phyloP scores from a whole-genome alignment of 2,113 vertebrate species.

The Natator depressus region DNA sequence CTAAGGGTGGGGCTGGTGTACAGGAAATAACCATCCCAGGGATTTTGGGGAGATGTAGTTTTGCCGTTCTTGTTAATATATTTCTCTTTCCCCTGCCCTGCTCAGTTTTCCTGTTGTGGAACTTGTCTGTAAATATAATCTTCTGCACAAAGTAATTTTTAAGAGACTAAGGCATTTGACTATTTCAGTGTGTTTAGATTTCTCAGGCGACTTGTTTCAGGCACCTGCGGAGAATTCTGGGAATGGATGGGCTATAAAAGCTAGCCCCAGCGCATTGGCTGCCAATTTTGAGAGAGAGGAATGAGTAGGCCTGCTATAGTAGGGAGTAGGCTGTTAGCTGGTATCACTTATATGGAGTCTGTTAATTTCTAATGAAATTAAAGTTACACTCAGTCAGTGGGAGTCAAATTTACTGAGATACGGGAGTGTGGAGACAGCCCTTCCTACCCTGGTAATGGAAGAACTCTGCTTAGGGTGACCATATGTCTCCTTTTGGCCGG shows the following conservation, averaged over 20 bases:
- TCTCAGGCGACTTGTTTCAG: neutral
- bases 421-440: neutral
- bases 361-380: neutral
- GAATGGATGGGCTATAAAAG: neutral
- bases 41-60: neutral
- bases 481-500: no score
- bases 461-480: no score
- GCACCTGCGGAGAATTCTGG: accelerated
- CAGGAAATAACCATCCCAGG: neutral
- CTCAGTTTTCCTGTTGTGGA: neutral
- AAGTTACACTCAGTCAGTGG: neutral
- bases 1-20: neutral
- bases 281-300: neutral
- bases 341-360: neutral
- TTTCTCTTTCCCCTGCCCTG: neutral
- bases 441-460: neutral
- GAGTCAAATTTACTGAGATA: neutral
- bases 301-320: neutral
- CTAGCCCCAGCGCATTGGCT: neutral
- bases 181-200: neutral
- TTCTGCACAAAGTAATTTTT: neutral
- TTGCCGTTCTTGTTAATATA: neutral
- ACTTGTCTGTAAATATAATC: neutral
- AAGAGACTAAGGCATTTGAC: neutral
- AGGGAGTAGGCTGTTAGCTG: neutral